Evolutionary conservation across 2,797 vertebrate genomes (phyloP).

Genomic region (Trichosurus vulpecula): DNA sequence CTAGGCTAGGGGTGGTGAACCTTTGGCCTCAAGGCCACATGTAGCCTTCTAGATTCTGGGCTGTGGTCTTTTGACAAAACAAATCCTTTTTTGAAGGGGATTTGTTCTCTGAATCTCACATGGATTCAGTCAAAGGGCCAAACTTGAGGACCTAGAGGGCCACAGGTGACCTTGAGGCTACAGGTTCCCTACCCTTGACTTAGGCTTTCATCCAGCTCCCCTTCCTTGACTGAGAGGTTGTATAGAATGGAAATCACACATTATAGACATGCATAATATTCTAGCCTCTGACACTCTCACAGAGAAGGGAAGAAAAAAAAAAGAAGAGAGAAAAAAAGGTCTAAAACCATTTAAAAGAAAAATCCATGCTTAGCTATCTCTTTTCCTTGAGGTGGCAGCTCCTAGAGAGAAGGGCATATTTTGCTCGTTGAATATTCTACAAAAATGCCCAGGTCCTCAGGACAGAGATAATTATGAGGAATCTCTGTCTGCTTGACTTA

Average conservation of each 20-base stretch:
- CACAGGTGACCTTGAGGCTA: no score
- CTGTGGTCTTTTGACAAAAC: no score
- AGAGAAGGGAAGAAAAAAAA: background rate
- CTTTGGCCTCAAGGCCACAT: no score
- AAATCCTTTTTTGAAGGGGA: no score
- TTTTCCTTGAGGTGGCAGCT: background rate
- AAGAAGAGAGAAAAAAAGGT: background rate
- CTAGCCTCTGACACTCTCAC: background rate
- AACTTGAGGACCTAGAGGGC: no score
- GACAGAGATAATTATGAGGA: background rate
- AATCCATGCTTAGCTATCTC: background rate
- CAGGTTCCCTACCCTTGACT: no score
- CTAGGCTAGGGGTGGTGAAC: background rate
- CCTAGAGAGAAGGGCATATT: background rate
- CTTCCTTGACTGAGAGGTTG: background rate
- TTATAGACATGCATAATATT: background rate
- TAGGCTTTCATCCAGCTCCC: background rate
- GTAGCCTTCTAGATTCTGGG: no score
- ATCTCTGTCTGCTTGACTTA: background rate
- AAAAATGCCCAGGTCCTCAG: background rate
- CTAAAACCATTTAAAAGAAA: background rate
- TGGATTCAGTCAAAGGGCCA: no score
- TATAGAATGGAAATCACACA: background rate
- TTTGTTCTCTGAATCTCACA: no score
- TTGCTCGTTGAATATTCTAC: background rate